Percentiles rank a stretch among this genome's conserved stretches.
phyloP scores from a whole-genome alignment of 1,140 invertebrate genomes.

The Battus philenor region DNA sequence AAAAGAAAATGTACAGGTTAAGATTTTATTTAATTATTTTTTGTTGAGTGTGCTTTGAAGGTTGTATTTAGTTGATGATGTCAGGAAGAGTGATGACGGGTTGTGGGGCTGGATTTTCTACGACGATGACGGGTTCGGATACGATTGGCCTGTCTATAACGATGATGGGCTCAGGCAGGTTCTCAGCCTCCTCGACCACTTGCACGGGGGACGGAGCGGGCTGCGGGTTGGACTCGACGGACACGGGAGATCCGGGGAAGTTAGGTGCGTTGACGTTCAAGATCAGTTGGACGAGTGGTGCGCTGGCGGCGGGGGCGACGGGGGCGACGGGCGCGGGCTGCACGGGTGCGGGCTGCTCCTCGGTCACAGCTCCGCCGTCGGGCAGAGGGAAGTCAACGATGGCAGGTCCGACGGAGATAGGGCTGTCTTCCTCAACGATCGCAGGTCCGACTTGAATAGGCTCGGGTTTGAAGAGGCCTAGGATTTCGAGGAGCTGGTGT shows the following conservation, averaged over 20 bases:
- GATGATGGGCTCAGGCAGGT: conserved; percentile 12
- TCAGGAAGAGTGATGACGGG: conserved; percentile 17
- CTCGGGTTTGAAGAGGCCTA: conserved; percentile 10
- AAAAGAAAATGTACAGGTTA: too few relatives aligned
- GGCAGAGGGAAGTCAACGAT: conserved; percentile 14
- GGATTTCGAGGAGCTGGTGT: conserved; percentile 4
- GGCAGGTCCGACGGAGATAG: conserved; percentile 21
- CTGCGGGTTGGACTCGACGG: too few relatives aligned
- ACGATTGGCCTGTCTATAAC: conserved; percentile 19
- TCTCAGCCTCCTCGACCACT: conserved; percentile 10
- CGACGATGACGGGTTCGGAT: conserved; percentile 12
- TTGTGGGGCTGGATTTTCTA: not conserved
- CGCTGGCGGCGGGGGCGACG: conserved; percentile 22
- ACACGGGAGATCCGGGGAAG: not conserved
- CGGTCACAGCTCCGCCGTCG: too few relatives aligned
- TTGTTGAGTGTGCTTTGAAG: too few relatives aligned
- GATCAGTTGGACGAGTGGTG: not conserved
- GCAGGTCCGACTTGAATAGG: conserved; percentile 22
- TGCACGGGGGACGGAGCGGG: not conserved
- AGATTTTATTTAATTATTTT: too few relatives aligned
- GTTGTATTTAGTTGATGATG: conserved; percentile 21
- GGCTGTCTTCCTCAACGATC: conserved; percentile 17
- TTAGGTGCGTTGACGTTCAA: not conserved
- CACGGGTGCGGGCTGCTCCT: conserved; percentile 9
- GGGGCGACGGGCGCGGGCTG: conserved; percentile 26